Conservation (phyloP, 2,113 vertebrate genomes). For the Hylia prasina region DNA sequence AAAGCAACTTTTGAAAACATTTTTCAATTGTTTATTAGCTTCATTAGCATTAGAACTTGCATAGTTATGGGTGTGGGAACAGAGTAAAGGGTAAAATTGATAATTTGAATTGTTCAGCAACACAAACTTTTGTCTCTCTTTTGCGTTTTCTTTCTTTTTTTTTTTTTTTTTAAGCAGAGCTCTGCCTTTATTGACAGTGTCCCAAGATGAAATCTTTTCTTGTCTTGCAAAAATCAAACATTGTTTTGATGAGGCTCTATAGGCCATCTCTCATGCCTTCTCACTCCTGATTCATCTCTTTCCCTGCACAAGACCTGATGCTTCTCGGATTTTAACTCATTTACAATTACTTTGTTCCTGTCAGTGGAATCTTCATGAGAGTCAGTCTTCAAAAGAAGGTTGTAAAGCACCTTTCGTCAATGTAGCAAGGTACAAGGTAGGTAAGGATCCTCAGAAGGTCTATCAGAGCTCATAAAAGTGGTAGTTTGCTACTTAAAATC, state of each 20-base stretch:
- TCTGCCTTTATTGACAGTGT: neutral
- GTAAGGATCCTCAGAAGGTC: neutral
- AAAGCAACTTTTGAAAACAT: neutral
- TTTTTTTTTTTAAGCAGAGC: neutral
- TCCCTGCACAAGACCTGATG: neutral
- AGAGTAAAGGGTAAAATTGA: neutral
- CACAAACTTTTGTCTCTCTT: neutral
- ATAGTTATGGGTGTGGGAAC: neutral
- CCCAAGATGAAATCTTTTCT: neutral
- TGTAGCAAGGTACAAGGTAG: neutral
- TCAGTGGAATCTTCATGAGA: neutral
- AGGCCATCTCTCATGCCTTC: neutral
- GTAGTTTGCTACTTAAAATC: neutral
- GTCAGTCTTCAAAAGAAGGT: neutral
- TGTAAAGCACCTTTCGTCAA: neutral
- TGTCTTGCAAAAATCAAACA: neutral
- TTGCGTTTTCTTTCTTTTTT: no score
- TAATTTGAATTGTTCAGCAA: neutral
- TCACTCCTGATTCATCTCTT: neutral
- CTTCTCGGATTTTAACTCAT: neutral
- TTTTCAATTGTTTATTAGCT: neutral
- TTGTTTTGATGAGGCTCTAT: neutral
- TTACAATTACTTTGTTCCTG: neutral
- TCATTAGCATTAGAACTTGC: neutral
- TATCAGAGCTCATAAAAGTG: neutral